These are phyloP conservation scores for Melanotaenia maccullochi DNA, from an alignment of 2,797 vertebrate species.

Conservation along the genomic window DNA sequence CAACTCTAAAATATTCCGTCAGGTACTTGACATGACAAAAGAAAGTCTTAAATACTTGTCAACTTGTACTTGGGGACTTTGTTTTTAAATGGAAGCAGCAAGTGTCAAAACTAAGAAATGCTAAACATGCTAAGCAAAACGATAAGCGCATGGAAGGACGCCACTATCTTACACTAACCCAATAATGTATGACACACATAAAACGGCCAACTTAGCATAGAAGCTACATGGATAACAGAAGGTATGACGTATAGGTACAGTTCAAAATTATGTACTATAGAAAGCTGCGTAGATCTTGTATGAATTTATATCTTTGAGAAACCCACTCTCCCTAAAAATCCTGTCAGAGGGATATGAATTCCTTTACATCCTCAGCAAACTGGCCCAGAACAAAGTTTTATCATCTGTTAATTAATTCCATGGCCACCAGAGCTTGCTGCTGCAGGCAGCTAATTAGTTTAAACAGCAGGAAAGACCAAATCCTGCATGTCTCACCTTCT, in stretches of 20 bases:
- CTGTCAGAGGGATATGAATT: slow-evolving; percentile 36
- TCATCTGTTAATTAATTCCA: slow-evolving; percentile 73
- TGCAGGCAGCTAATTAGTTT: slow-evolving; percentile 78
- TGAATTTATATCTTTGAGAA: slow-evolving; percentile 2
- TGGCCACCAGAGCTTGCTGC: slow-evolving; percentile 55
- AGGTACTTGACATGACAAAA: not conserved
- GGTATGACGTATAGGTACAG: not conserved
- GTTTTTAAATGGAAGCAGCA: not conserved
- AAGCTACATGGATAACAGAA: not conserved
- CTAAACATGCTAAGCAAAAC: not conserved
- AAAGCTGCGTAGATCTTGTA: not conserved
- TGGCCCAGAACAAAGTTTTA: slow-evolving; percentile 64
- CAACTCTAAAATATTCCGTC: not conserved
- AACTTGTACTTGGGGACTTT: not conserved
- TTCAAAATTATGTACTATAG: not conserved
- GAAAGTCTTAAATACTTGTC: not conserved
- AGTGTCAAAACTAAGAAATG: not conserved
- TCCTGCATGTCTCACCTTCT: slow-evolving; percentile 63
- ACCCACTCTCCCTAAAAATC: not conserved
- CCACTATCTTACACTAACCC: not conserved
- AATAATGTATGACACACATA: not conserved
- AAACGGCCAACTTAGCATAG: not conserved
- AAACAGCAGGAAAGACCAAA: slow-evolving; percentile 75
- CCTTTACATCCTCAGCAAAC: slow-evolving; percentile 47
- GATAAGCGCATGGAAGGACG: not conserved